Evolutionary conservation across 2,797 vertebrate species (phyloP), one percentile per base, ranked within the genome.

Genomic region (Malacoctenus gilli): DNA sequence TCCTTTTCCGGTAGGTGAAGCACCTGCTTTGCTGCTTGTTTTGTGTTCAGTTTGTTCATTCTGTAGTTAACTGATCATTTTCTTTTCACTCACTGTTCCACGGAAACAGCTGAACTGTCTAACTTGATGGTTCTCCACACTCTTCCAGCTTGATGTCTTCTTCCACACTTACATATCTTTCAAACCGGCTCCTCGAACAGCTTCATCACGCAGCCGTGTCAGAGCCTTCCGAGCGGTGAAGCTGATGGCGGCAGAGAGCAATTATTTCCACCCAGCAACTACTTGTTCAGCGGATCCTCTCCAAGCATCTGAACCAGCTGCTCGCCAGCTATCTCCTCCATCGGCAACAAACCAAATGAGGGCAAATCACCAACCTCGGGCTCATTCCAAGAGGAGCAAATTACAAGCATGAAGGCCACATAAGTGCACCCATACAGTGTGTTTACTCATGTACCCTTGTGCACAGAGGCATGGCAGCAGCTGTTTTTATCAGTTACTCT

Each of bases 121-220:
- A 49, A 15, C 49, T 28, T 69, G 72, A 71, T 46, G 37, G 50
- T 41, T 58, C 65, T 67, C 20, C 42, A 48, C 5, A 58, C 9
- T 41, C 66, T 54, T 60, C 51, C 23, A 39, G 69, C 31, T 53
- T 9, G 51, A 70, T 37, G 35, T 53, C 65, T 72, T 52, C 60
- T 38, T 65, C 51, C 54, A 4, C 70, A 22, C 59, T 76, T 68
- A 37, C 48, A 35, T 39, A 53, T 57, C 65, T 77, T 70, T 48
- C n/a, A 57, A 35, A 68, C 66, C 59, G 63, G 30, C 52, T 56
- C 14, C 58, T 6, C 62, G 38, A 68, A 49, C 32, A 46, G 31
- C 42, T 80, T 68, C 28, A 64, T 75, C 64, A 52, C 21, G n/a
- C 11, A 13, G 36, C 32, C 30, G 32, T 44, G 56, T 43, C 8